Percentiles rank a stretch among this genome's conserved stretches.
These are phyloP conservation scores for Atrichornis clamosus DNA, from an alignment of 2,113 vertebrate genomes.

Conservation along the genomic window DNA sequence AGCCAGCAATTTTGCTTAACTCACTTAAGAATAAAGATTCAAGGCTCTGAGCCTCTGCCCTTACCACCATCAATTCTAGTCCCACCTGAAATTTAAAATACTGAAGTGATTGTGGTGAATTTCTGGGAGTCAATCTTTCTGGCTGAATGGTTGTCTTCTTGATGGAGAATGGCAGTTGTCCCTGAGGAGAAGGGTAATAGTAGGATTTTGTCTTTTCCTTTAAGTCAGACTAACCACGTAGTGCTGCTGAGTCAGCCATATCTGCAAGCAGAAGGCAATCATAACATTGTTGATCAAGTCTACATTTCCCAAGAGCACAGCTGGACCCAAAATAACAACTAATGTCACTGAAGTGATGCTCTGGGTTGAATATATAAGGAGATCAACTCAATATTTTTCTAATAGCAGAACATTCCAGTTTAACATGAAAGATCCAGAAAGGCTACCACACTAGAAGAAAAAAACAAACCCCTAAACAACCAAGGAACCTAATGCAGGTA, in stretches of 20 bases:
- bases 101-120: constrained; percentile 30
- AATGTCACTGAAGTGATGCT: neutral
- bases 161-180: constrained; percentile 42
- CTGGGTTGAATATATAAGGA: neutral
- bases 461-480: neutral
- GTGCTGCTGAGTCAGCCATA: constrained; percentile 48
- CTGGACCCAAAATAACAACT: neutral
- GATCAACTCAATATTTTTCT: neutral
- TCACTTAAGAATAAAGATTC: constrained; percentile 41
- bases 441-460: neutral
- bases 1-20: constrained; percentile 50
- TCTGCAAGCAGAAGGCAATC: neutral
- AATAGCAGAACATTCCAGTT: neutral
- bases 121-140: constrained; percentile 47
- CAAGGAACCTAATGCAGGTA: neutral
- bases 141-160: constrained; percentile 38
- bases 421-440: neutral
- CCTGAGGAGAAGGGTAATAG: constrained; percentile 27
- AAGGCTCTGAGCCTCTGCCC: constrained; percentile 36
- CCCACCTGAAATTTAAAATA: constrained; percentile 59
- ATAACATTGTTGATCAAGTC: neutral
- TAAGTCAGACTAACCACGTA: neutral
- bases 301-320: neutral
- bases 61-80: constrained; percentile 49
- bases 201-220: constrained; percentile 23